Evolutionary conservation across 2,888 invertebrate genomes (phyloP).

Genomic region (Pristionchus entomophagus): DNA sequence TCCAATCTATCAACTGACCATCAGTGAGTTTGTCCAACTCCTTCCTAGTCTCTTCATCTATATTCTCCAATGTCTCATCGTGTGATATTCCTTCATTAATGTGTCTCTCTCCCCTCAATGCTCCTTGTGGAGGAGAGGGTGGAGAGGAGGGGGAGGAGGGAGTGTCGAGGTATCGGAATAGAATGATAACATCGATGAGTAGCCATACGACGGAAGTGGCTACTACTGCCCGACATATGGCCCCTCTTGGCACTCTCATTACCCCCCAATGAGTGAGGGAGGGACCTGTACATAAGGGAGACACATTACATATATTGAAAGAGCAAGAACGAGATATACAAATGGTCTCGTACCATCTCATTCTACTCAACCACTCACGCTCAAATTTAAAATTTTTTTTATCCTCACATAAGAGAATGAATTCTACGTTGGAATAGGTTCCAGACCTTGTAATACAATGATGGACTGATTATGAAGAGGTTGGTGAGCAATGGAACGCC

Average conservation of each 20-base stretch:
- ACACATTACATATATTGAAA: too few species aligned
- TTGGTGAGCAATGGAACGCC: not conserved
- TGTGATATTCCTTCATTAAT: conserved; percentile 9
- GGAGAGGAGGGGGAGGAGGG: conserved; percentile 14
- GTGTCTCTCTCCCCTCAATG: conserved; percentile 10
- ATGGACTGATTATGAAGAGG: conserved; percentile 7
- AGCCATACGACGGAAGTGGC: conserved; percentile 75
- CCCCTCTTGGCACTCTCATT: conserved; percentile 64
- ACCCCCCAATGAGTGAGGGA: not conserved
- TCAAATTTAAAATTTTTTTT: not conserved
- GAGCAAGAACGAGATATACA: not conserved
- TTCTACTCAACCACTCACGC: not conserved
- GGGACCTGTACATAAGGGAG: too few species aligned
- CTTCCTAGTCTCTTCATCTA: conserved; percentile 42
- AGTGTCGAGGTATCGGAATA: conserved; percentile 73
- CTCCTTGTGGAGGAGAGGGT: not conserved
- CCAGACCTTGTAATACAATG: conserved; percentile 34
- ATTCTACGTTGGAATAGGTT: not conserved
- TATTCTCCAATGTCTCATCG: not conserved
- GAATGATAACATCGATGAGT: conserved; percentile 70
- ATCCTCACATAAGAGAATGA: not conserved
- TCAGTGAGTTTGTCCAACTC: conserved; percentile 9
- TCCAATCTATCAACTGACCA: not conserved
- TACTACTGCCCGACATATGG: conserved; percentile 74
- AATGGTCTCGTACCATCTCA: not conserved